A percentile compares a stretch with the other conserved stretches of the same genome.
phyloP scores from a whole-genome alignment of 2,113 vertebrate genomes.

The Rana temporaria region DNA sequence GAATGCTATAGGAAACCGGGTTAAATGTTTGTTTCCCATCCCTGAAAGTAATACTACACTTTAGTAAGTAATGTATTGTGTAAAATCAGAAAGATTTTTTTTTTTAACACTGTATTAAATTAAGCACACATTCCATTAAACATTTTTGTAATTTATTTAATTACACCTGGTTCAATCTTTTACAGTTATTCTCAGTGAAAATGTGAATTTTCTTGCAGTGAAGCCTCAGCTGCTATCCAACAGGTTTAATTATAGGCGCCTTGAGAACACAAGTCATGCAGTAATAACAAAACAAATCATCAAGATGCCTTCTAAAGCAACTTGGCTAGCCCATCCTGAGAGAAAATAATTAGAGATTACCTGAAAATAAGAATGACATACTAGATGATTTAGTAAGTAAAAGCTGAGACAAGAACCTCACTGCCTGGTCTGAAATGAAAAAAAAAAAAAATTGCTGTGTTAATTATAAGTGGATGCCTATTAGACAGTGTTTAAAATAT shows the following conservation, averaged over 20 bases:
- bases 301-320: constrained; percentile 19
- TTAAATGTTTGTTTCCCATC: no score
- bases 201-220: background rate
- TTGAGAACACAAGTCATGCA: constrained; percentile 44
- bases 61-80: no score
- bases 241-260: constrained; percentile 51
- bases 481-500: background rate
- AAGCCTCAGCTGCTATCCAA: constrained; percentile 42
- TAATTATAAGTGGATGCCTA: background rate
- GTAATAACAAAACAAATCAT: constrained; percentile 52
- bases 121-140: no score
- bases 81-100: no score
- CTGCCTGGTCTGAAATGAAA: constrained; percentile 10
- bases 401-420: background rate
- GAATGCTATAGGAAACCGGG: no score
- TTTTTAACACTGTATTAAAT: no score
- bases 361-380: constrained; percentile 3
- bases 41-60: no score
- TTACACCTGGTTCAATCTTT: background rate
- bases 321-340: background rate
- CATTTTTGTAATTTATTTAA: no score
- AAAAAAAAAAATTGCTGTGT: background rate
- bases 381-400: constrained; percentile 1
- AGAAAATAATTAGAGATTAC: constrained; percentile 52
- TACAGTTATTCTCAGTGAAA: constrained; percentile 1